Evolutionary conservation across 1,140 invertebrate genomes (phyloP).

Genomic region (Ectropis grisescens): DNA sequence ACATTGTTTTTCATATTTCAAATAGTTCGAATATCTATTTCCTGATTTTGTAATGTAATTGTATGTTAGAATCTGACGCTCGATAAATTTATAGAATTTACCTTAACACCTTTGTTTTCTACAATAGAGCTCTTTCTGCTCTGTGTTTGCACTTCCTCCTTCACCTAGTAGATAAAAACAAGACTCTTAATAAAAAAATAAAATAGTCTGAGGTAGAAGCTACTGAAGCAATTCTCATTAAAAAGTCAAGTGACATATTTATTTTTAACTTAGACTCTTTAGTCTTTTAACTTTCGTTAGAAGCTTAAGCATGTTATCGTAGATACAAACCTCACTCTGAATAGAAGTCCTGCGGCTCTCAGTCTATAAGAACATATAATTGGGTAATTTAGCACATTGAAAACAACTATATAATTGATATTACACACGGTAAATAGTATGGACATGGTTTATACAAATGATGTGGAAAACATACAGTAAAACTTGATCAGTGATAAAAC

Average conservation of each 20-base stretch:
- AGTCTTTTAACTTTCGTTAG: too few relatives aligned
- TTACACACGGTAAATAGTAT: not conserved
- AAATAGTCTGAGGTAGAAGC: not conserved
- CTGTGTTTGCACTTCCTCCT: slow-evolving; percentile 73
- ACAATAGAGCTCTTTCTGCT: slow-evolving; percentile 75
- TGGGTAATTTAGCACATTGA: slow-evolving; percentile 7
- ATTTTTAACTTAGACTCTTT: too few relatives aligned
- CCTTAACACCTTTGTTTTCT: slow-evolving; percentile 73
- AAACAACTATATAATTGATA: slow-evolving; percentile 16
- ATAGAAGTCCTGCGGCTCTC: slow-evolving; percentile 52
- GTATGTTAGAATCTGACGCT: too few relatives aligned
- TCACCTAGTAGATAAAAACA: slow-evolving; percentile 20
- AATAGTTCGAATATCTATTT: too few relatives aligned
- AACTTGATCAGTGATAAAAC: too few relatives aligned
- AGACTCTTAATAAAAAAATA: slow-evolving; percentile 2
- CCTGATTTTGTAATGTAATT: too few relatives aligned
- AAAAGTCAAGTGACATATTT: too few relatives aligned
- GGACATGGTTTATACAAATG: slow-evolving; percentile 1
- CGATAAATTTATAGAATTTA: slow-evolving; percentile 21
- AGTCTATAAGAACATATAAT: slow-evolving; percentile 29
- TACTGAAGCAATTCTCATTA: too few relatives aligned
- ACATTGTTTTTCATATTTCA: too few relatives aligned
- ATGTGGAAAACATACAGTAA: not conserved
- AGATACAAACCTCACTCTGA: slow-evolving; percentile 43
- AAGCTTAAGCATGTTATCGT: not conserved